These are phyloP conservation scores for Actinernus sp. DNA, from an alignment of 92 coral and sea anemone species.

Conservation along the genomic window DNA sequence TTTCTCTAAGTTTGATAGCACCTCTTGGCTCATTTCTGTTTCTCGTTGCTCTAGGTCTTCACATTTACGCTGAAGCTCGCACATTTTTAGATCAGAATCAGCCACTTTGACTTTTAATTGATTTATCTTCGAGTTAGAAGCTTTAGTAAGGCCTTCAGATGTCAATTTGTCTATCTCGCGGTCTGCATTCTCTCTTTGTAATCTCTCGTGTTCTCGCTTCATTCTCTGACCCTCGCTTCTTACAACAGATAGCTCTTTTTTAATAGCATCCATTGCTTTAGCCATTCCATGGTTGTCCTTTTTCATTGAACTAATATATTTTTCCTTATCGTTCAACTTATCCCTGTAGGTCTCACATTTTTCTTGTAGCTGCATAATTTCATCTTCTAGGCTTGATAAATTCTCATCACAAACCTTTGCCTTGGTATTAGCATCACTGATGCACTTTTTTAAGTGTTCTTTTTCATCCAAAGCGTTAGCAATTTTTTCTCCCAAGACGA, in stretches of 20 bases:
- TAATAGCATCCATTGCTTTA: constrained; percentile 59
- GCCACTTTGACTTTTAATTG: constrained; percentile 56
- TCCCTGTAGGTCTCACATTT: constrained; percentile 71
- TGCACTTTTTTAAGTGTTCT: constrained; percentile 47
- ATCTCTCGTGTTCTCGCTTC: constrained; percentile 79
- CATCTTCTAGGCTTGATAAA: constrained; percentile 56
- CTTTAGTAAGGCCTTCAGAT: constrained; percentile 60
- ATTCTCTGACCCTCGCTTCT: constrained; percentile 78
- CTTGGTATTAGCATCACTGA: constrained; percentile 48
- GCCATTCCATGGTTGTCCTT: constrained; percentile 52
- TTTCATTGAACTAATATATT: constrained; percentile 52
- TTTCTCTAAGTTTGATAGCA: constrained; percentile 69
- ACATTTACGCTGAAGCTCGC: constrained; percentile 52
- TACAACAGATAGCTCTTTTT: constrained; percentile 62
- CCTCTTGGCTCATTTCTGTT: constrained; percentile 65
- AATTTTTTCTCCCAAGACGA: constrained; percentile 54
- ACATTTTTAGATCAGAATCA: constrained; percentile 48
- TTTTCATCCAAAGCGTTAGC: constrained; percentile 55
- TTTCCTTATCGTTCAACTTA: constrained; percentile 81
- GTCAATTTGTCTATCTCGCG: constrained; percentile 82
- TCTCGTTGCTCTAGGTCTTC: constrained; percentile 60
- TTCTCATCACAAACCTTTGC: constrained; percentile 39
- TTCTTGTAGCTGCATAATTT: constrained; percentile 60
- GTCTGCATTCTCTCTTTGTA: constrained; percentile 79
- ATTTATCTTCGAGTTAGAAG: constrained; percentile 41